phyloP scores from a whole-genome alignment of 2,888 invertebrate species.

The Leucoma salicis region DNA sequence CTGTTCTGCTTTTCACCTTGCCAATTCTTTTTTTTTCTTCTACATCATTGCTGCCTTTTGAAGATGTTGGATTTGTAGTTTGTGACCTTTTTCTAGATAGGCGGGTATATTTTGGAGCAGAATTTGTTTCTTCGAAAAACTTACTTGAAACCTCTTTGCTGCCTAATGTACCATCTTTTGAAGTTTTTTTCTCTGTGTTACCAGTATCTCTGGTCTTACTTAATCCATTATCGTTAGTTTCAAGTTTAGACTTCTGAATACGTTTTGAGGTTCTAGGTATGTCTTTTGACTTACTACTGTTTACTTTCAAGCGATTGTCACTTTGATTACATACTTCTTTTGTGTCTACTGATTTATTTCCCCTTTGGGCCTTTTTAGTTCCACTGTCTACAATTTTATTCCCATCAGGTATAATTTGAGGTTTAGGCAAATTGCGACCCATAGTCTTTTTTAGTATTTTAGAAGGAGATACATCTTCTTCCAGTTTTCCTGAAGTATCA shows the following conservation, averaged over 20 bases:
- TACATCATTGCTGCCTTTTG: slow-evolving; percentile 7
- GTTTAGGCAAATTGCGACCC: slow-evolving; percentile 10
- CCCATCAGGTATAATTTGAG: slow-evolving; percentile 7
- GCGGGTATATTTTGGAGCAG: slow-evolving; percentile 11
- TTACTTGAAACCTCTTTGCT: slow-evolving; percentile 45
- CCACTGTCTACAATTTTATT: slow-evolving; percentile 3
- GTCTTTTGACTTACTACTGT: not conserved
- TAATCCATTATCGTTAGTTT: not conserved
- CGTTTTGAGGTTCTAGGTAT: not conserved
- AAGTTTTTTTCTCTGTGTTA: slow-evolving; percentile 3
- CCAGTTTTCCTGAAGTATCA: slow-evolving; percentile 22
- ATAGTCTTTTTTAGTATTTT: slow-evolving; percentile 47
- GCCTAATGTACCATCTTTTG: slow-evolving; percentile 9
- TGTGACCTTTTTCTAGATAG: slow-evolving; percentile 40
- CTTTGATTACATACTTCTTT: slow-evolving; percentile 1
- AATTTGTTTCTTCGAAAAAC: slow-evolving; percentile 46
- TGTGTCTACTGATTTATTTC: slow-evolving; percentile 2
- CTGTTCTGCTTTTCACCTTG: slow-evolving; percentile 47
- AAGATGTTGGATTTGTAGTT: slow-evolving; percentile 33
- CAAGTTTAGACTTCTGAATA: not conserved
- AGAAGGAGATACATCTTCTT: slow-evolving; percentile 57
- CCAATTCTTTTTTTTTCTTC: slow-evolving; percentile 16
- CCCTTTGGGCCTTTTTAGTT: slow-evolving; percentile 5
- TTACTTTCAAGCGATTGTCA: not conserved
- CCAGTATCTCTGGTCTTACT: not conserved